Evolutionary conservation across 1,140 invertebrate genomes (phyloP).

Genomic region (Eciton burchellii): DNA sequence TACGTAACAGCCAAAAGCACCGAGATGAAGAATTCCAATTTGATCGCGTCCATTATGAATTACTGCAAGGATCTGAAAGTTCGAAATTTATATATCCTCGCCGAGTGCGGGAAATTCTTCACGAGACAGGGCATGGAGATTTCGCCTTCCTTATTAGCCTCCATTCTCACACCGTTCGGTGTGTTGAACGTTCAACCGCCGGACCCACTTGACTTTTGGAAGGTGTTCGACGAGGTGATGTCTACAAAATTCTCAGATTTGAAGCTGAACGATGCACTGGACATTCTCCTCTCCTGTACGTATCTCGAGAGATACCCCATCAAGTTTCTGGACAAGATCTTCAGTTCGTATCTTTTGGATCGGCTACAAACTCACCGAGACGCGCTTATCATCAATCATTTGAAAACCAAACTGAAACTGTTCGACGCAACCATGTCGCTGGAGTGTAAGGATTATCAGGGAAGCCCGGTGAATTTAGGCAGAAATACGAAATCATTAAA

Average conservation of each 20-base stretch:
- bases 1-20: slow-evolving; percentile 87
- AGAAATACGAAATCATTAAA: slow-evolving; percentile 75
- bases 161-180: slow-evolving; percentile 88
- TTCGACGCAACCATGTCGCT: slow-evolving; percentile 89
- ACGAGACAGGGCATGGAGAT: slow-evolving; percentile 85
- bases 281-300: slow-evolving; percentile 88
- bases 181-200: slow-evolving; percentile 87
- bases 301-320: slow-evolving; percentile 89
- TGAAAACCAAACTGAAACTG: slow-evolving; percentile 86
- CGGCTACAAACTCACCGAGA: slow-evolving; percentile 85
- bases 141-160: slow-evolving; percentile 86
- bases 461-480: slow-evolving; percentile 87
- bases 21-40: slow-evolving; percentile 85
- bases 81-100: slow-evolving; percentile 87
- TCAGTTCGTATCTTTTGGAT: slow-evolving; percentile 88
- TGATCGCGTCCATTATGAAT: slow-evolving; percentile 88
- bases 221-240: slow-evolving; percentile 86
- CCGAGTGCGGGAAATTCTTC: slow-evolving; percentile 87
- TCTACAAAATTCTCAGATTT: slow-evolving; percentile 88
- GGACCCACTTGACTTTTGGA: slow-evolving; percentile 87
- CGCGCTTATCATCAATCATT: slow-evolving; percentile 65
- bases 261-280: slow-evolving; percentile 86
- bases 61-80: slow-evolving; percentile 88
- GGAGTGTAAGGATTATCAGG: slow-evolving; percentile 87
- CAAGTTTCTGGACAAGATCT: slow-evolving; percentile 88